phyloP scores from a whole-genome alignment of 2,113 vertebrate genomes.

The Brachyhypopomus occidentalis region DNA sequence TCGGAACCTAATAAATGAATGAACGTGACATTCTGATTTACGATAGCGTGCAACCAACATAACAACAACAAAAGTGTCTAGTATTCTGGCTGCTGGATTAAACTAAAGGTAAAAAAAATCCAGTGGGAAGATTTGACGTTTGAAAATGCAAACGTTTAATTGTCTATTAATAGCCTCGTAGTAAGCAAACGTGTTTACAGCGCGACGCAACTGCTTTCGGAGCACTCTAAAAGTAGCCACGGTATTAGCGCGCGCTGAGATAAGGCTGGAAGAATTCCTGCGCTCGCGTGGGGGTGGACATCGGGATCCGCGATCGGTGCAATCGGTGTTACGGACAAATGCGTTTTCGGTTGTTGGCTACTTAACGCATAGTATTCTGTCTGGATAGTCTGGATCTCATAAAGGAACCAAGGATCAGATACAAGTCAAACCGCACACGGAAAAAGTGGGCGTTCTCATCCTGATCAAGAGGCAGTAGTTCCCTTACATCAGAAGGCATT shows the following conservation, averaged over 20 bases:
- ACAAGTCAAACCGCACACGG: background rate
- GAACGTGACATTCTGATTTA: no score
- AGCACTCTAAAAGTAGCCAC: conserved; percentile 15
- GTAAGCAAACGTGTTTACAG: background rate
- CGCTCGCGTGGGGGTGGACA: conserved; percentile 43
- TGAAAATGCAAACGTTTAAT: background rate
- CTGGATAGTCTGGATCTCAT: no score
- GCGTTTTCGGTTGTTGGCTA: background rate
- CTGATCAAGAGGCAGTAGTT: no score
- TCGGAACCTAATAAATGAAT: no score
- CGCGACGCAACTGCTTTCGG: background rate
- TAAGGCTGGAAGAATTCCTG: conserved; percentile 72
- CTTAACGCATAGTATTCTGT: background rate
- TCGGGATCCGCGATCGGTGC: background rate
- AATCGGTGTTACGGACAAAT: conserved; percentile 3
- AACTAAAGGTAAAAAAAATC: background rate
- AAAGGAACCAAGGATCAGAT: background rate
- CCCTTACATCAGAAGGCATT: no score
- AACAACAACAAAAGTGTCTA: no score
- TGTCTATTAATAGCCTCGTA: conserved; percentile 5
- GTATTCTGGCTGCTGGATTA: background rate
- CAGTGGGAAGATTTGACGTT: background rate
- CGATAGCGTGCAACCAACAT: no score
- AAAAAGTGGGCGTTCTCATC: no score
- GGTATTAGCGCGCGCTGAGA: conserved; percentile 71